Conservation (phyloP, 2,113 vertebrate species). For the Vidua macroura region DNA sequence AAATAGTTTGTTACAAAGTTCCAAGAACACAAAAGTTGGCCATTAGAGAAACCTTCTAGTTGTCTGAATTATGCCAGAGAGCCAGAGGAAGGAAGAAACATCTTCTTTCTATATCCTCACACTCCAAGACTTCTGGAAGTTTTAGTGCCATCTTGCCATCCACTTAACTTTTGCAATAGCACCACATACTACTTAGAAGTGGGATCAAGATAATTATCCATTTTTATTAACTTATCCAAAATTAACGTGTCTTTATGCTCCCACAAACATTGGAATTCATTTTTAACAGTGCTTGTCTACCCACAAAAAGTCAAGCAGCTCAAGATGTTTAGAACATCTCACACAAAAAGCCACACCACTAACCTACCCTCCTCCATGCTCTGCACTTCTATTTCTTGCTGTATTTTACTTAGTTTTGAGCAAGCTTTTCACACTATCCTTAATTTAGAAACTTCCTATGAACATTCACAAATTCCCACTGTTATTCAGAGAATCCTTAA, state of each 20-base stretch:
- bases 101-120: not conserved
- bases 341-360: not conserved
- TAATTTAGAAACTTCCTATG: not conserved
- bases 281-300: not conserved
- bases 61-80: not conserved
- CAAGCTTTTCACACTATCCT: not conserved
- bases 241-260: not conserved
- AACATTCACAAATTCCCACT: not conserved
- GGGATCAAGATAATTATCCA: not conserved
- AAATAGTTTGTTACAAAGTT: not conserved
- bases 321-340: not conserved
- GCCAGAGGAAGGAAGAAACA: accelerated
- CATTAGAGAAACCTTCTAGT: not conserved
- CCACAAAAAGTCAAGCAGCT: not conserved
- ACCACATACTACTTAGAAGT: not conserved
- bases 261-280: not conserved
- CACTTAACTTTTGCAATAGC: not conserved
- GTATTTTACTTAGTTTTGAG: not conserved
- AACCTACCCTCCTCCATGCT: not conserved
- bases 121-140: not conserved
- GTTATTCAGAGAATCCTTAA: not conserved
- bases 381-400: not conserved
- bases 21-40: not conserved
- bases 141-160: not conserved
- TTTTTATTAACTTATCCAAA: not conserved